A percentile compares a stretch with the other conserved stretches of the same genome.
Conservation (phyloP, 2,113 vertebrate species). For the Ciconia stormi region DNA sequence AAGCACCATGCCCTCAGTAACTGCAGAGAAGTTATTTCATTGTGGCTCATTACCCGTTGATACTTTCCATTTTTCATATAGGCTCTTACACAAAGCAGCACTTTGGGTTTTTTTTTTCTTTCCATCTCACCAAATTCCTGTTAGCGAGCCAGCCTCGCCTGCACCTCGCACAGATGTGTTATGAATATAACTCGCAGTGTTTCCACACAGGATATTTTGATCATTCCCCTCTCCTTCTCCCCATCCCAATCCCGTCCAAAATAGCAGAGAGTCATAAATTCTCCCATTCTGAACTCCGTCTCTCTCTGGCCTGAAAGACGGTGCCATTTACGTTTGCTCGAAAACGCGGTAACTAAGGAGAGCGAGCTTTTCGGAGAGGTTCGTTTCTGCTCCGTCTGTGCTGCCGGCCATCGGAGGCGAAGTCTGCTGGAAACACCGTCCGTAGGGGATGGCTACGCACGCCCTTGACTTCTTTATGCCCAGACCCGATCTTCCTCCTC, state of each 20-base stretch:
- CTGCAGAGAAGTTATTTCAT: background rate
- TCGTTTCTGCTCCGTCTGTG: background rate
- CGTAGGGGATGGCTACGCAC: background rate
- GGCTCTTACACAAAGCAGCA: background rate
- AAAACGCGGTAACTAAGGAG: background rate
- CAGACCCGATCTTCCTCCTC: background rate
- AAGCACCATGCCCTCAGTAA: background rate
- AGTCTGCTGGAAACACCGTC: background rate
- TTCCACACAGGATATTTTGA: slow-evolving; percentile 46
- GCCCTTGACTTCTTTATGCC: background rate
- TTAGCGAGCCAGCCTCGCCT: background rate
- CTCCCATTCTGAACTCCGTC: background rate
- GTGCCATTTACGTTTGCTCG: background rate
- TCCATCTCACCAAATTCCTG: slow-evolving; percentile 55
- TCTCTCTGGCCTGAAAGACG: background rate
- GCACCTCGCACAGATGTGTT: slow-evolving; percentile 63
- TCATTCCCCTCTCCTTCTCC: background rate
- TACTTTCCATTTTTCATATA: background rate
- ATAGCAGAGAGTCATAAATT: background rate
- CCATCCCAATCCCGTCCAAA: background rate
- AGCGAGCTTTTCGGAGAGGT: background rate
- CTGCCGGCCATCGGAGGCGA: background rate
- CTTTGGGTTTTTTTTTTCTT: background rate
- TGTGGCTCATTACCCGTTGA: background rate
- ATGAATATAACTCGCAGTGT: slow-evolving; percentile 63